Evolutionary conservation across 2,113 vertebrate species (phyloP).

Genomic region (Paramisgurnus dabryanus): DNA sequence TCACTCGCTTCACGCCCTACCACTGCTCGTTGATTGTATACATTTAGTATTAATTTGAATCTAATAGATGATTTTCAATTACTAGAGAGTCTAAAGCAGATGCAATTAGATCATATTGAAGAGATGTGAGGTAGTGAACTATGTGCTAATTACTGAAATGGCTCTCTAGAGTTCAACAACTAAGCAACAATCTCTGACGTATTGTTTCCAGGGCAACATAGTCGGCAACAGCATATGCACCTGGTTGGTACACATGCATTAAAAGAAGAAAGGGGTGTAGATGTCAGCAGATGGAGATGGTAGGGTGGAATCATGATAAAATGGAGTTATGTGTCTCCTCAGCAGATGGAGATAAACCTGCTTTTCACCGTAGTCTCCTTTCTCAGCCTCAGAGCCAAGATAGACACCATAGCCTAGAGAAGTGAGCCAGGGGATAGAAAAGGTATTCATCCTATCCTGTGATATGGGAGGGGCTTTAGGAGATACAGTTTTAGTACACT

Average conservation of each 20-base stretch:
- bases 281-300: conserved; percentile 47
- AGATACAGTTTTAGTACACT: conserved; percentile 10
- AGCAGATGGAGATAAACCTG: conserved; percentile 43
- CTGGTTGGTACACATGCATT: conserved; percentile 32
- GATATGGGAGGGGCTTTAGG: not conserved
- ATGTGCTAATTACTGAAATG: conserved; percentile 17
- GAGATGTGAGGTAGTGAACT: not conserved
- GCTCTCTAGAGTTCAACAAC: conserved; percentile 11
- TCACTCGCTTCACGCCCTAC: not conserved
- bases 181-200: conserved; percentile 8
- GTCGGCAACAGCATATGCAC: not conserved
- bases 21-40: not conserved
- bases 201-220: conserved; percentile 28
- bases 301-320: conserved; percentile 24
- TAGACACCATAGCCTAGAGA: not conserved
- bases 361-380: conserved; percentile 1
- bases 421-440: conserved; percentile 13
- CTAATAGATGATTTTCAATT: conserved; percentile 7
- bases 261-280: conserved; percentile 14
- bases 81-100: conserved; percentile 13
- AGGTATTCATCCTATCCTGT: not conserved
- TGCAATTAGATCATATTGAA: not conserved
- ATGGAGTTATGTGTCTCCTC: conserved; percentile 15
- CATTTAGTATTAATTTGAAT: conserved; percentile 3
- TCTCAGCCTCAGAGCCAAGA: conserved; percentile 28